Conservation (phyloP, 2,113 vertebrate genomes). For the Centropristis striata region DNA sequence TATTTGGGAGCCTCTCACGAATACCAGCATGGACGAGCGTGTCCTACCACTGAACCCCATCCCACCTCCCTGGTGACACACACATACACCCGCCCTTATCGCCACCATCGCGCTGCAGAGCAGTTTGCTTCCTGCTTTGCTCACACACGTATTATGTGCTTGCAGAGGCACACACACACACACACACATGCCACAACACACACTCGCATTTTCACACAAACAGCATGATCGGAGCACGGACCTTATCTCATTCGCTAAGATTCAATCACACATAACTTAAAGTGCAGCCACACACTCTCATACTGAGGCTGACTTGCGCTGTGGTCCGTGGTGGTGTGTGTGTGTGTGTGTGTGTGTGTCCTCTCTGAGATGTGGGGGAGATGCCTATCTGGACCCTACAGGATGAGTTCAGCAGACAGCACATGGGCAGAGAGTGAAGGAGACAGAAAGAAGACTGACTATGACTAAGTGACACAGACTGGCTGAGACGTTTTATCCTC, state of each 20-base stretch:
- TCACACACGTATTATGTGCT: slow-evolving; percentile 24
- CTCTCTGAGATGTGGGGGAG: slow-evolving; percentile 56
- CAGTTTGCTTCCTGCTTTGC: slow-evolving; percentile 71
- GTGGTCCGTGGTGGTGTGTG: slow-evolving; percentile 37
- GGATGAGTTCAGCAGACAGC: slow-evolving; percentile 58
- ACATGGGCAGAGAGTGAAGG: slow-evolving; percentile 34
- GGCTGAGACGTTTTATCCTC: slow-evolving; percentile 53
- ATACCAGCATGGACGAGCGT: slow-evolving; percentile 84
- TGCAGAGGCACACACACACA: not conserved
- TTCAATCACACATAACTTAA: slow-evolving; percentile 59
- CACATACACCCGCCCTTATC: slow-evolving; percentile 72
- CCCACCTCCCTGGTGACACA: slow-evolving; percentile 69
- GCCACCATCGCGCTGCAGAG: slow-evolving; percentile 63
- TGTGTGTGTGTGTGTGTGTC: slow-evolving; percentile 23
- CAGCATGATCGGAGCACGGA: slow-evolving; percentile 15
- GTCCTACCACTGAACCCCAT: slow-evolving; percentile 85
- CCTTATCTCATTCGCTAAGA: slow-evolving; percentile 49
- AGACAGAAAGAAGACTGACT: slow-evolving; percentile 4
- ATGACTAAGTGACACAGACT: slow-evolving; percentile 45
- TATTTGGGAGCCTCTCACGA: slow-evolving; percentile 84
- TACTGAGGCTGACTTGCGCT: slow-evolving; percentile 47
- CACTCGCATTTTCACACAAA: slow-evolving; percentile 42
- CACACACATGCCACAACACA: slow-evolving; percentile 10
- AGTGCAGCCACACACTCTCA: slow-evolving; percentile 28
- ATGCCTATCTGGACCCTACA: slow-evolving; percentile 77